Conservation (phyloP, 2,113 vertebrate genomes). For the Anarhynchus alexandrinus region DNA sequence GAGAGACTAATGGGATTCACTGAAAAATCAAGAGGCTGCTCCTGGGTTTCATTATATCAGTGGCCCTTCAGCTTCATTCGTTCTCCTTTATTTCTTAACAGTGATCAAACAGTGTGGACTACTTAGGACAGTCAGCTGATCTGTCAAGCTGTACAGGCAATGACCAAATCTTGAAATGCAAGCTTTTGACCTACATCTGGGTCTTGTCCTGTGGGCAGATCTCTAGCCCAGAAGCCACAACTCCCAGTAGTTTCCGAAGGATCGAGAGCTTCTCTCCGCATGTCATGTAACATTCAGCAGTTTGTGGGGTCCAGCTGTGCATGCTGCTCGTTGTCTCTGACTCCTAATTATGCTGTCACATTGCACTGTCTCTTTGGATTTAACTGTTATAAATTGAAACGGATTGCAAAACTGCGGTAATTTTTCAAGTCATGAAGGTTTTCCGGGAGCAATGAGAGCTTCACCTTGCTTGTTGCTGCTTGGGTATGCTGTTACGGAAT, state of each 20-base stretch:
- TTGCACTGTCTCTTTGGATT: not conserved
- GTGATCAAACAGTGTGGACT: not conserved
- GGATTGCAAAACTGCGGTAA: not conserved
- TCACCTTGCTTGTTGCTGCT: not conserved
- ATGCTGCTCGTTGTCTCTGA: rapidly evolving
- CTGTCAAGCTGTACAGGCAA: not conserved
- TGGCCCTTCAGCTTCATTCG: not conserved
- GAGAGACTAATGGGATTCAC: not conserved
- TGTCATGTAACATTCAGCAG: not conserved
- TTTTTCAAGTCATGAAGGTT: not conserved
- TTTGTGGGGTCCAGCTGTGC: not conserved
- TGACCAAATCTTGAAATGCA: not conserved
- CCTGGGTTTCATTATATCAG: not conserved
- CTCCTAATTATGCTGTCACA: slow-evolving; percentile 16
- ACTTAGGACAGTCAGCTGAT: not conserved
- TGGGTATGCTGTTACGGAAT: not conserved
- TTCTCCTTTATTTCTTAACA: not conserved
- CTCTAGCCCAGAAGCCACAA: not conserved
- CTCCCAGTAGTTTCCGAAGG: not conserved
- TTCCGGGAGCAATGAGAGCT: not conserved
- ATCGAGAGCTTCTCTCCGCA: rapidly evolving
- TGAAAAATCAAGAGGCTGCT: not conserved
- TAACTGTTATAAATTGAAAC: not conserved
- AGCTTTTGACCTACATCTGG: not conserved
- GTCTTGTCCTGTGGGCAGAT: not conserved